A percentile compares a stretch with the other conserved stretches of the same genome.
Evolutionary conservation across 2,888 invertebrate genomes (phyloP).

Genomic region (Coleophora flavipennella): DNA sequence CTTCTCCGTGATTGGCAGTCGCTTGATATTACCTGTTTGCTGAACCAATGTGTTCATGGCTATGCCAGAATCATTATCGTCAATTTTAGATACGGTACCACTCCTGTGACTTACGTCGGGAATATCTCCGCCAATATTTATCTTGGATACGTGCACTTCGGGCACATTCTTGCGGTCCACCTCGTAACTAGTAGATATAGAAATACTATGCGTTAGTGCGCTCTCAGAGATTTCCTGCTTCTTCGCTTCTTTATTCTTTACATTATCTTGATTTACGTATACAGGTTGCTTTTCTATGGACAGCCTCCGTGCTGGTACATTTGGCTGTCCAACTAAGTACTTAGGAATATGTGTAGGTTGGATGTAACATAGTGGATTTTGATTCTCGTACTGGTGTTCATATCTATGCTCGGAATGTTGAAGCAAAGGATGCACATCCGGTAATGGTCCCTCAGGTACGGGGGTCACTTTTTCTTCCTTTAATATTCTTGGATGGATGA

Average conservation of each 20-base stretch:
- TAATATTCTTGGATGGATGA: slow-evolving; percentile 58
- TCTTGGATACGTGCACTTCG: slow-evolving; percentile 73
- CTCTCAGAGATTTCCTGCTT: slow-evolving; percentile 50
- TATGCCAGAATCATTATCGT: slow-evolving; percentile 86
- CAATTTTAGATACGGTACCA: slow-evolving; percentile 42
- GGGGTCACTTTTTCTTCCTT: slow-evolving; percentile 67
- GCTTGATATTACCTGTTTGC: slow-evolving; percentile 71
- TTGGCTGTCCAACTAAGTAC: slow-evolving; percentile 72
- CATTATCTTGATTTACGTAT: slow-evolving; percentile 63
- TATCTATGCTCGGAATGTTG: slow-evolving; percentile 86
- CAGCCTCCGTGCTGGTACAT: slow-evolving; percentile 44
- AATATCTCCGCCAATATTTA: slow-evolving; percentile 58
- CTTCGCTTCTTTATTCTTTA: slow-evolving; percentile 36
- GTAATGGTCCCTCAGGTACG: slow-evolving; percentile 56
- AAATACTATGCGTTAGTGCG: slow-evolving; percentile 58
- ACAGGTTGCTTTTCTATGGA: slow-evolving; percentile 56
- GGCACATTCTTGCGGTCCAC: slow-evolving; percentile 41
- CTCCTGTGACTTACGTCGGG: slow-evolving; percentile 33
- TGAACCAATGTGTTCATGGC: slow-evolving; percentile 76
- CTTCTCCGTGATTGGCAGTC: slow-evolving; percentile 84
- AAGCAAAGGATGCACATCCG: slow-evolving; percentile 76
- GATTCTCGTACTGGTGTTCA: slow-evolving; percentile 75
- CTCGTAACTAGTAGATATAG: slow-evolving; percentile 59
- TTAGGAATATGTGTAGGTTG: slow-evolving; percentile 76
- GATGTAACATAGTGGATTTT: slow-evolving; percentile 64